Evolutionary conservation across 2,888 invertebrate species (phyloP).

Genomic region (Rotaria macrura): DNA sequence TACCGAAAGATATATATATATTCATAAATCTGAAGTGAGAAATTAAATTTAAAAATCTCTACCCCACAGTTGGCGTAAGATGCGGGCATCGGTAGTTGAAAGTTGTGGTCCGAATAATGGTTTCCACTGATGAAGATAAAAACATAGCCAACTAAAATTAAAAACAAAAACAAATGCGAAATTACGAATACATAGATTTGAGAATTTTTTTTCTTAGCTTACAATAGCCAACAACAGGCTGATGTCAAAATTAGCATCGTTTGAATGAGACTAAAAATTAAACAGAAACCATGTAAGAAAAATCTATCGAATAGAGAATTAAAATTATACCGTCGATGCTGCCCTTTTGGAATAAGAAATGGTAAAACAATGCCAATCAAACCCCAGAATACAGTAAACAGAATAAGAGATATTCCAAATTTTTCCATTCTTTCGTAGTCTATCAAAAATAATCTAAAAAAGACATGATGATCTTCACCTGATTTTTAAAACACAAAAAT

Average conservation of each 20-base stretch:
- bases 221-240: constrained; percentile 32
- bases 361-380: constrained; percentile 28
- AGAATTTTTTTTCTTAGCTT: background rate
- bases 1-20: background rate
- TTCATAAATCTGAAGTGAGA: background rate
- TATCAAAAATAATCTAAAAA: background rate
- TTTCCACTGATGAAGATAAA: constrained; percentile 31
- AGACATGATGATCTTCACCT: background rate
- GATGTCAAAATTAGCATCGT: constrained; percentile 31
- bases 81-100: constrained; percentile 24
- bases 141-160: constrained; percentile 28
- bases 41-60: constrained; percentile 16
- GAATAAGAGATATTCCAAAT: constrained; percentile 19
- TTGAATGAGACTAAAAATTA: constrained; percentile 18
- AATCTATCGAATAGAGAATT: background rate
- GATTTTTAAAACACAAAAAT: too few relatives aligned
- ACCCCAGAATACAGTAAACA: constrained; percentile 29
- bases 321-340: constrained; percentile 24
- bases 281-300: background rate
- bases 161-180: background rate
- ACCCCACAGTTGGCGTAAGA: constrained; percentile 30
- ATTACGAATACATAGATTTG: background rate
- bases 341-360: constrained; percentile 29
- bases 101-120: constrained; percentile 33
- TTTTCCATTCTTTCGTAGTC: background rate